Conservation (phyloP, 2,888 invertebrate genomes). For the Scrobipalpa atriplicella region DNA sequence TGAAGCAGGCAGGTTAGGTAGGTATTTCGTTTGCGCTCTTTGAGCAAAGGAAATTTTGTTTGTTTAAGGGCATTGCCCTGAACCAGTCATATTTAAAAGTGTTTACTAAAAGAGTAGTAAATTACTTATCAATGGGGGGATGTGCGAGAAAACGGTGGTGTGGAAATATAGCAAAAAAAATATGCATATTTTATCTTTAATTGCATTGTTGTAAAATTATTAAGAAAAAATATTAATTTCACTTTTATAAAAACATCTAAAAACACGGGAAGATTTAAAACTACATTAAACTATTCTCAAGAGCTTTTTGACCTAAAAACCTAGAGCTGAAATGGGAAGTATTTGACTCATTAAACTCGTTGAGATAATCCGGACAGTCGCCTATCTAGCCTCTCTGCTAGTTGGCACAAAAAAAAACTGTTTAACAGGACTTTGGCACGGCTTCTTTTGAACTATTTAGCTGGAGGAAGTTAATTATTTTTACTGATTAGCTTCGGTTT, state of each 20-base stretch:
- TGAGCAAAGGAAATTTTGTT: no score
- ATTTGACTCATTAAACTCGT: neutral
- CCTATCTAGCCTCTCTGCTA: neutral
- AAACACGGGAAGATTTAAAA: neutral
- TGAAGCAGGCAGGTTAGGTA: neutral
- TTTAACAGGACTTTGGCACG: constrained; percentile 10
- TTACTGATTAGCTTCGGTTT: neutral
- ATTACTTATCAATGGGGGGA: no score
- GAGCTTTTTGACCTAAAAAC: neutral
- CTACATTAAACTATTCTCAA: neutral
- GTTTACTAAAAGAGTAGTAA: no score
- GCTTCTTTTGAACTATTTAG: constrained; percentile 7
- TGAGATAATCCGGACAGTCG: constrained; percentile 1
- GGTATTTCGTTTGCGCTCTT: neutral
- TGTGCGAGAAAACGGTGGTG: no score
- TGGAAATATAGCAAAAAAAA: no score
- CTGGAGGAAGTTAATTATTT: neutral
- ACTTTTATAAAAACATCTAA: neutral
- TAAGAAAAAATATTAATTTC: no score
- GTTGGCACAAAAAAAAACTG: constrained; percentile 6
- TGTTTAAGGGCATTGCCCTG: no score
- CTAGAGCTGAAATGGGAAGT: neutral
- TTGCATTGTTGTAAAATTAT: no score
- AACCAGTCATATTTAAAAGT: no score
- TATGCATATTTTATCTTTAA: no score